phyloP scores from a whole-genome alignment of 2,888 invertebrate genomes.

The Hymenopus coronatus region DNA sequence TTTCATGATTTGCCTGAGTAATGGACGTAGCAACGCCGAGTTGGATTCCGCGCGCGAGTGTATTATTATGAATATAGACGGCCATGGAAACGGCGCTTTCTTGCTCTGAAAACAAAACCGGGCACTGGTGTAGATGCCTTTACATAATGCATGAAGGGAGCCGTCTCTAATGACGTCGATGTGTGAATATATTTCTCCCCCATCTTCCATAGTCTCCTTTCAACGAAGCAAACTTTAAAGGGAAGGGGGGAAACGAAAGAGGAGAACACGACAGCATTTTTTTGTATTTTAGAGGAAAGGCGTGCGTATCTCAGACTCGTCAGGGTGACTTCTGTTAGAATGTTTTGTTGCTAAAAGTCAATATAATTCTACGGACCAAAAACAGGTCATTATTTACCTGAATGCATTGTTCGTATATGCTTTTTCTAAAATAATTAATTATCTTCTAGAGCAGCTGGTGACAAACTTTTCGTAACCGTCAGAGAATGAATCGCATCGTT shows the following conservation, averaged over 20 bases:
- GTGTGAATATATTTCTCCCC: not conserved
- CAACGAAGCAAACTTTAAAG: not conserved
- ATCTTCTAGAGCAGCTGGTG: no score
- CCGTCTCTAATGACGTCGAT: not conserved
- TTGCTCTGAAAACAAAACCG: not conserved
- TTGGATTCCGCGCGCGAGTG: not conserved
- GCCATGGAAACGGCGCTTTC: not conserved
- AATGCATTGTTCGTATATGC: not conserved
- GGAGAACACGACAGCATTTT: not conserved
- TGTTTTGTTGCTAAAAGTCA: not conserved
- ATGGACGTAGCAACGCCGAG: not conserved
- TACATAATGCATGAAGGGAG: not conserved
- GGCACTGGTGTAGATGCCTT: not conserved
- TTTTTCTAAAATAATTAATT: not conserved
- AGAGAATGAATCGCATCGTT: no score
- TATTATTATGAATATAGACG: not conserved
- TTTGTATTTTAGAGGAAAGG: not conserved
- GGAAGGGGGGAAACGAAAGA: not conserved
- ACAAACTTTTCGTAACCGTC: no score
- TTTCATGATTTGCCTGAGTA: not conserved
- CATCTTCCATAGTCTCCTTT: not conserved
- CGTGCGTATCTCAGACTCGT: not conserved
- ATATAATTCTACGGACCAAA: not conserved
- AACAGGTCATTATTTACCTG: not conserved
- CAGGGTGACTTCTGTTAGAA: not conserved